Evolutionary conservation across 2,888 invertebrate species (phyloP).

Genomic region (Hypena proboscidalis): DNA sequence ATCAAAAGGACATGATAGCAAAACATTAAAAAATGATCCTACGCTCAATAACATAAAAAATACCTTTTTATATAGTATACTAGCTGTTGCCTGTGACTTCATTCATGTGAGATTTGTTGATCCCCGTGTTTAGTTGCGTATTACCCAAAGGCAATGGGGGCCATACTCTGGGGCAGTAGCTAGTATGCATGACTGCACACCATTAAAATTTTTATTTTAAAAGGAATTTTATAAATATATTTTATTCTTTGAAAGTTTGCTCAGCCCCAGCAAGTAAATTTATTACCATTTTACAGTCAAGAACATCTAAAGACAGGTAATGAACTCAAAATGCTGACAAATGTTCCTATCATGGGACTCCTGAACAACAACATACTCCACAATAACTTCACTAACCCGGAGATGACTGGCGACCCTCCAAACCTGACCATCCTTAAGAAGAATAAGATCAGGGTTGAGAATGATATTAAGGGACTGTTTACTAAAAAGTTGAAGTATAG

Average conservation of each 20-base stretch:
- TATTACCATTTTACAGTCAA: slow-evolving; percentile 52
- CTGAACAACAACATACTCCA: slow-evolving; percentile 30
- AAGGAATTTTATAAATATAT: not conserved
- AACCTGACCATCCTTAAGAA: slow-evolving; percentile 57
- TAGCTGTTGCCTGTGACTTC: no score
- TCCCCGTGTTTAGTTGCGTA: no score
- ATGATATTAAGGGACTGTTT: slow-evolving; percentile 49
- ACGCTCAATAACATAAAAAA: no score
- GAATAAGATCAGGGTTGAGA: slow-evolving; percentile 45
- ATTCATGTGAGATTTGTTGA: no score
- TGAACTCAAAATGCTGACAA: slow-evolving; percentile 55
- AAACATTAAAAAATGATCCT: no score
- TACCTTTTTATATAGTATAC: no score
- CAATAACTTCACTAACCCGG: slow-evolving; percentile 12
- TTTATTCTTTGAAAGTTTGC: not conserved
- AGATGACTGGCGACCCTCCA: slow-evolving; percentile 4
- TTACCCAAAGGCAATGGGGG: no score
- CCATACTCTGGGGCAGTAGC: no score
- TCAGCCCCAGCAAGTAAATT: not conserved
- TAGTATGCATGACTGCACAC: no score
- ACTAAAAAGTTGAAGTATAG: slow-evolving; percentile 65
- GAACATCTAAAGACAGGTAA: slow-evolving; percentile 59
- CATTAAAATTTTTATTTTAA: no score
- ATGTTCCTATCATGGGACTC: slow-evolving; percentile 47
- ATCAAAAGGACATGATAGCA: no score